phyloP scores from a whole-genome alignment of 1,140 invertebrate species.

The Ectropis grisescens region DNA sequence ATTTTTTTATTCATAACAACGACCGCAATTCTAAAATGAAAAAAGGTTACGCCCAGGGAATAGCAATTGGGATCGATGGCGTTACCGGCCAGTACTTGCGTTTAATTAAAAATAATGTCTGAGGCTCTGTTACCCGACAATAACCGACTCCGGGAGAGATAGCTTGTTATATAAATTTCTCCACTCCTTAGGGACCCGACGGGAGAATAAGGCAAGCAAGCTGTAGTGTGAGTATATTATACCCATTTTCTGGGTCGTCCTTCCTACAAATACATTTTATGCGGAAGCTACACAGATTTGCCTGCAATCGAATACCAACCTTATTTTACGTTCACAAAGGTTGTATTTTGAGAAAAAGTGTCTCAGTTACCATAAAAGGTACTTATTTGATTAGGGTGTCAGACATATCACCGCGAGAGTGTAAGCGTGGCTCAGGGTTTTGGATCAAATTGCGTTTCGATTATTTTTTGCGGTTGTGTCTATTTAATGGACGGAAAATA shows the following conservation, averaged over 20 bases:
- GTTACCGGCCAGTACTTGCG: constrained; percentile 41
- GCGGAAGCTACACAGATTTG: constrained; percentile 58
- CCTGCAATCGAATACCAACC: constrained; percentile 20
- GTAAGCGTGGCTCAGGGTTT: constrained; percentile 63
- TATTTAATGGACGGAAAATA: no score
- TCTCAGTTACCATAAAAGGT: constrained; percentile 55
- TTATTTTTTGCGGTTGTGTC: no score
- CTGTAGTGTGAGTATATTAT: constrained; percentile 68
- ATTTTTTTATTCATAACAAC: no score
- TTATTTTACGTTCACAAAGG: constrained; percentile 20
- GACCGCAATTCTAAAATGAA: no score
- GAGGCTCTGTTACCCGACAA: constrained; percentile 61
- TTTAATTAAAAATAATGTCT: constrained; percentile 68
- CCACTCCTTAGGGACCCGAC: constrained; percentile 55
- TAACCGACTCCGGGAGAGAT: constrained; percentile 59
- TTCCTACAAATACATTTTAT: constrained; percentile 70
- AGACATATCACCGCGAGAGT: constrained; percentile 64
- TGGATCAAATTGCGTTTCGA: constrained; percentile 63
- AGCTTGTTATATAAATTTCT: constrained; percentile 69
- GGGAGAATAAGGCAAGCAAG: constrained; percentile 57
- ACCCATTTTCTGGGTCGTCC: constrained; percentile 70
- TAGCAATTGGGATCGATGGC: constrained; percentile 21
- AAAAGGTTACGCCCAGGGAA: no score
- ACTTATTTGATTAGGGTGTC: constrained; percentile 71
- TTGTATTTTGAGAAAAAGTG: constrained; percentile 9